Conservation (phyloP, 2,113 vertebrate genomes). For the Rostratula benghalensis region DNA sequence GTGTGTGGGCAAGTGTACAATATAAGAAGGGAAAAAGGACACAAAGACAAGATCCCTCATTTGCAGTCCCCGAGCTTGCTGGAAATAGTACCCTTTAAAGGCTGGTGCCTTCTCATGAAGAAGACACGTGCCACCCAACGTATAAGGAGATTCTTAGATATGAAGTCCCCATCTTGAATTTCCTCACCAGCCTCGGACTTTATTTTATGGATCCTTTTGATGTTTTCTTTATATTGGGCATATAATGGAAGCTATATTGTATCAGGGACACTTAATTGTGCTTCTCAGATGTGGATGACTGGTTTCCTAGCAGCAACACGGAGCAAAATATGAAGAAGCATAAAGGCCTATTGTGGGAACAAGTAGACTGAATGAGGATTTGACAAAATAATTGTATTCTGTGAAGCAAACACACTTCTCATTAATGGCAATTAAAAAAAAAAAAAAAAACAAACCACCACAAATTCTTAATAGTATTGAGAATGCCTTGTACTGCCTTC, state of each 20-base stretch:
- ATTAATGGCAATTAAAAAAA: conserved; percentile 19
- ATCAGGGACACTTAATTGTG: conserved; percentile 11
- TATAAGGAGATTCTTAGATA: not conserved
- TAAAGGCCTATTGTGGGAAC: conserved; percentile 9
- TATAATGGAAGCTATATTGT: not conserved
- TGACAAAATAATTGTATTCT: conserved; percentile 31
- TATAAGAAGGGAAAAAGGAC: fast-evolving
- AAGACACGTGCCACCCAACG: not conserved
- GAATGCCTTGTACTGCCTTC: not conserved
- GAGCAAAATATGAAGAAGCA: not conserved
- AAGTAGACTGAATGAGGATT: not conserved
- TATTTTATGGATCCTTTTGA: not conserved
- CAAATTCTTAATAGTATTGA: not conserved
- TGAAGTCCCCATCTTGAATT: not conserved
- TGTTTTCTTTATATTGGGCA: not conserved
- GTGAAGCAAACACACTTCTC: conserved; percentile 35
- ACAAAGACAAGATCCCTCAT: not conserved
- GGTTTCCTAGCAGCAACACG: conserved; percentile 52
- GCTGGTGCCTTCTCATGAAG: not conserved
- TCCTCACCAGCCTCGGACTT: not conserved
- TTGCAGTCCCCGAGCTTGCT: not conserved
- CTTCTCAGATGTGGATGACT: not conserved
- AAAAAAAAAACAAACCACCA: not conserved
- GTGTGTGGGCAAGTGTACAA: not conserved
- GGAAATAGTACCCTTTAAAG: not conserved